These are phyloP conservation scores for Carposina sasakii DNA, from an alignment of 1,140 invertebrate species.

Conservation along the genomic window DNA sequence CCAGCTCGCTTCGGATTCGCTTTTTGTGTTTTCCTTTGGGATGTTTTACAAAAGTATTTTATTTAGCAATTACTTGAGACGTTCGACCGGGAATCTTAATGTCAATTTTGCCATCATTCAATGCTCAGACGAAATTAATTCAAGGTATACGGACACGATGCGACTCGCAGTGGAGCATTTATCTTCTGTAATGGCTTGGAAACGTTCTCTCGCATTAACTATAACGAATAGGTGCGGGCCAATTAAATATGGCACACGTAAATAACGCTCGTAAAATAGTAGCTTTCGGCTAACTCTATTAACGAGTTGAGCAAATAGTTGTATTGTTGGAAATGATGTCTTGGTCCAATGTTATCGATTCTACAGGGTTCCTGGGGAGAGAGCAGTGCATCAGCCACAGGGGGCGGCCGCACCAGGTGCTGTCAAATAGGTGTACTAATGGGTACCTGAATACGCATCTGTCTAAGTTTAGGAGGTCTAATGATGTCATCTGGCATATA, in stretches of 20 bases:
- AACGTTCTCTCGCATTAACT: constrained; percentile 40
- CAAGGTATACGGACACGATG: constrained; percentile 42
- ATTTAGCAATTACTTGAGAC: constrained; percentile 70
- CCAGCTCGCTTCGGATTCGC: constrained; percentile 37
- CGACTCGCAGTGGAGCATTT: constrained; percentile 36
- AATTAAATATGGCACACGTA: constrained; percentile 49
- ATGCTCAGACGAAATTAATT: constrained; percentile 62
- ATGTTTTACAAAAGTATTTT: constrained; percentile 68
- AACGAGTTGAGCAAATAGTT: no score
- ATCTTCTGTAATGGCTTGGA: constrained; percentile 54
- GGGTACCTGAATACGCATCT: no score
- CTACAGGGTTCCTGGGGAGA: no score
- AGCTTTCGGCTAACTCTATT: constrained; percentile 36
- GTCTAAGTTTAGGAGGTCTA: no score
- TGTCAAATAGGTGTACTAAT: no score
- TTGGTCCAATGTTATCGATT: no score
- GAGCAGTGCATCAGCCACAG: no score
- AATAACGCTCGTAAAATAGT: constrained; percentile 41
- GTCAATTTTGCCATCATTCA: constrained; percentile 68
- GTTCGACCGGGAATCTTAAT: constrained; percentile 66
- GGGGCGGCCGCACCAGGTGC: no score
- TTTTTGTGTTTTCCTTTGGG: constrained; percentile 61
- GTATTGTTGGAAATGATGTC: no score
- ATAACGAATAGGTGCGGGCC: constrained; percentile 42
- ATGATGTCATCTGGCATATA: no score